A percentile compares a stretch with the other conserved stretches of the same genome.
phyloP scores from a whole-genome alignment of 2,888 invertebrate species.

The Nebria brevicollis region DNA sequence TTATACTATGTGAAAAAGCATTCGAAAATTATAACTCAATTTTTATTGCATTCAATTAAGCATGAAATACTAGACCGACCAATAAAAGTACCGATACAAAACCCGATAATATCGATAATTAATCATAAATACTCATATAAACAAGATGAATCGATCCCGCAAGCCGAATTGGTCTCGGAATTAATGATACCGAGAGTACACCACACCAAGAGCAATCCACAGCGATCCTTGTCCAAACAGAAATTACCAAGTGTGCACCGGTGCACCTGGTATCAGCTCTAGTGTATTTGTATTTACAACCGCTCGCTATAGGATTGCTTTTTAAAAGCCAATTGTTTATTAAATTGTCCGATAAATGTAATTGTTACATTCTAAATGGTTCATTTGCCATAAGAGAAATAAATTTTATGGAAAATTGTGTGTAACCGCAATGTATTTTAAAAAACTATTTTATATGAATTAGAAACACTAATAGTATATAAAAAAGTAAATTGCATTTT shows the following conservation, averaged over 20 bases:
- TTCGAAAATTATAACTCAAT: neutral
- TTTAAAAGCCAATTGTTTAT: neutral
- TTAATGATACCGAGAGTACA: constrained; percentile 29
- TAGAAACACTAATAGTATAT: too few species aligned
- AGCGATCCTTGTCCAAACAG: constrained; percentile 21
- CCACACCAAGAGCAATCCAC: neutral
- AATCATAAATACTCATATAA: constrained; percentile 32
- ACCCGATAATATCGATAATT: constrained; percentile 30
- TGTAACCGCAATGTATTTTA: too few species aligned
- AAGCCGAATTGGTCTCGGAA: constrained; percentile 25
- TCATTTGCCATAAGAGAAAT: neutral
- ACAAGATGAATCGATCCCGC: constrained; percentile 38
- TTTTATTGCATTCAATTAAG: constrained; percentile 25
- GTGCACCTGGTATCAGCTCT: constrained; percentile 20
- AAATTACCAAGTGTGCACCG: constrained; percentile 23
- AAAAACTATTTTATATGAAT: too few species aligned
- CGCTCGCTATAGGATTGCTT: neutral
- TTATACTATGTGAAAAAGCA: too few species aligned
- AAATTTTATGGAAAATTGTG: neutral
- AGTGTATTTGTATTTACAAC: neutral
- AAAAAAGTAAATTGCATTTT: too few species aligned
- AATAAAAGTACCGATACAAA: constrained; percentile 17
- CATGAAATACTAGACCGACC: neutral
- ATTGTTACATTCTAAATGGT: neutral
- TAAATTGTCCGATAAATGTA: neutral